Conservation (phyloP, 2,888 invertebrate genomes). For the Prosopocoilus inquinatus region DNA sequence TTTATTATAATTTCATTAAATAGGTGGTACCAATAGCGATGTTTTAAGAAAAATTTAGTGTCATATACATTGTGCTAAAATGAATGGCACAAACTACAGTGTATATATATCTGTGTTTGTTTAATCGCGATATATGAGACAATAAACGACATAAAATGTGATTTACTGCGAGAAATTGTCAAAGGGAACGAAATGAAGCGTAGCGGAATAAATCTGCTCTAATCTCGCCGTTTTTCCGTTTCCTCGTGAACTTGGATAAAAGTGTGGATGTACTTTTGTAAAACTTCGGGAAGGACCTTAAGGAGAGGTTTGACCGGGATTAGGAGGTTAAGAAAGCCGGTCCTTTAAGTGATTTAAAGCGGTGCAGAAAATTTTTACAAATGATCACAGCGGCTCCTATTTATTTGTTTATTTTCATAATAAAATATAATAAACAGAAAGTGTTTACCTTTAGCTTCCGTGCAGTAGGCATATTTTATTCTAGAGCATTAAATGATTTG, state of each 20-base stretch:
- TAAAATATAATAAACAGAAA: too few species aligned
- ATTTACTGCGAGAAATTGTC: slow-evolving; percentile 27
- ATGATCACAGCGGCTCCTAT: too few species aligned
- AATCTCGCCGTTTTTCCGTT: slow-evolving; percentile 37
- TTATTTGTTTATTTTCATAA: too few species aligned
- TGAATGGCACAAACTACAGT: neutral
- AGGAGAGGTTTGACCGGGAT: slow-evolving; percentile 26
- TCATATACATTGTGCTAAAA: too few species aligned
- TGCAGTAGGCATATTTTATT: too few species aligned
- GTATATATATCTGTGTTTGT: neutral
- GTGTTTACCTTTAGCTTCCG: too few species aligned
- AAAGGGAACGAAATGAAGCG: slow-evolving; percentile 30
- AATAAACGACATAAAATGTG: slow-evolving; percentile 28
- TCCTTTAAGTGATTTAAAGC: slow-evolving; percentile 18
- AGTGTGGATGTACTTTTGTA: slow-evolving; percentile 26
- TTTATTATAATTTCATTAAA: too few species aligned
- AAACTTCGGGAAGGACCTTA: slow-evolving; percentile 22
- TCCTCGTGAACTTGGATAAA: slow-evolving; percentile 36
- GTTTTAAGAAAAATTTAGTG: too few species aligned
- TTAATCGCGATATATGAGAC: slow-evolving; percentile 18
- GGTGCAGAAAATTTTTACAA: neutral
- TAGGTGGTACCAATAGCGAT: too few species aligned
- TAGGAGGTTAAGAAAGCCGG: slow-evolving; percentile 23
- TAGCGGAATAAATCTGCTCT: slow-evolving; percentile 32
- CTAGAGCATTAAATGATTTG: too few species aligned